Evolutionary conservation across 1,140 invertebrate species (phyloP).

Genomic region (Antheraea mylitta): DNA sequence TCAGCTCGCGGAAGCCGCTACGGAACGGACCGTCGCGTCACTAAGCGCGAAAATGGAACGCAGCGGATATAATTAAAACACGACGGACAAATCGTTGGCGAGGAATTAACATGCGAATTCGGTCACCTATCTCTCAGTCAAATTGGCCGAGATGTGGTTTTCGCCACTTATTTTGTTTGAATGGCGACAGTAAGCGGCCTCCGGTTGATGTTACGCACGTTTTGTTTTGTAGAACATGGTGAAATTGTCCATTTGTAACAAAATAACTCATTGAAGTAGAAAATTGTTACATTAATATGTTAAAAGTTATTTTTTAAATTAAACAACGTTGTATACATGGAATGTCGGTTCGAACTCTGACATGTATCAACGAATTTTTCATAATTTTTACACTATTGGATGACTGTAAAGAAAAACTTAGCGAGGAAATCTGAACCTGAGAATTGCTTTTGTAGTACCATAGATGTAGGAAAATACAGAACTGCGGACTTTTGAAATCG

Average conservation of each 20-base stretch:
- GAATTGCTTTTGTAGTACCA: no score
- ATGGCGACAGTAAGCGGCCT: constrained; percentile 7
- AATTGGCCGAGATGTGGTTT: constrained; percentile 25
- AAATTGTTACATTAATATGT: no score
- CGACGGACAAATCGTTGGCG: constrained; percentile 61
- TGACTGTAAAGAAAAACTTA: no score
- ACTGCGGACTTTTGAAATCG: no score
- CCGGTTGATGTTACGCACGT: constrained; percentile 2
- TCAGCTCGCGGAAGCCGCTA: constrained; percentile 52
- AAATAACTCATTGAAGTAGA: not conserved
- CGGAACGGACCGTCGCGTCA: constrained; percentile 45
- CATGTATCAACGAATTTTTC: no score
- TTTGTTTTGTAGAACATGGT: no score
- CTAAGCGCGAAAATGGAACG: constrained; percentile 68
- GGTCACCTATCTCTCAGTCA: constrained; percentile 43
- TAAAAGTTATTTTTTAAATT: no score
- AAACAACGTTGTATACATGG: no score
- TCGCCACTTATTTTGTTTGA: constrained; percentile 13
- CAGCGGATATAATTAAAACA: constrained; percentile 74
- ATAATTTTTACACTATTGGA: no score
- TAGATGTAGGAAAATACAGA: no score
- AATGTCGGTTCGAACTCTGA: no score
- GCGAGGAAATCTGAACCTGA: no score
- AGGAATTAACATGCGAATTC: constrained; percentile 61
- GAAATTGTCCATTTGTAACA: not conserved